Percentiles rank a stretch among this genome's conserved stretches.
Evolutionary conservation across 37 sponge, comb jelly and placozoan species (phyloP).

Genomic region (Cladorhizidae sp.): DNA sequence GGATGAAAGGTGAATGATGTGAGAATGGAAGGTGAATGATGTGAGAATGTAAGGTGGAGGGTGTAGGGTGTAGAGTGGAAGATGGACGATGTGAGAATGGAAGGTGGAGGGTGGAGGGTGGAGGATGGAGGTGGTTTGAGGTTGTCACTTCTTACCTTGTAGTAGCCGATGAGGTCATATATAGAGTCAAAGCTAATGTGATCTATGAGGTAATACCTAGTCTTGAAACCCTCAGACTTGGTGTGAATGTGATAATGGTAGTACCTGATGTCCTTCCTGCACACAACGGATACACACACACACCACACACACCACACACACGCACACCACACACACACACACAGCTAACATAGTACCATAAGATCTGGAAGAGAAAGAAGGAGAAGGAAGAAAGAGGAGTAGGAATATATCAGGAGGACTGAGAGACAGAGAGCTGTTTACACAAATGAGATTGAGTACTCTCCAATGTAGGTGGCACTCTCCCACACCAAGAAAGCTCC

Average conservation of each 20-base stretch:
- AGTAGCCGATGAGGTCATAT: conserved; percentile 84
- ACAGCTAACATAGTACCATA: too few species aligned
- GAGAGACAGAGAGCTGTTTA: conserved; percentile 19
- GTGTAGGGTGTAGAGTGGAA: too few species aligned
- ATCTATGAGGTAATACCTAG: conserved; percentile 84
- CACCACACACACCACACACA: too few species aligned
- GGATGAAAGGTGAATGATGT: too few species aligned
- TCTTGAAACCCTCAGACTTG: conserved; percentile 66
- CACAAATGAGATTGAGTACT: conserved; percentile 89
- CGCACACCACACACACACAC: too few species aligned
- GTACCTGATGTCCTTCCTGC: conserved; percentile 59
- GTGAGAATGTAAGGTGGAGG: too few species aligned
- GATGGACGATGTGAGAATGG: too few species aligned
- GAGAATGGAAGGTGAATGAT: too few species aligned
- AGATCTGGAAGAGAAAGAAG: too few species aligned
- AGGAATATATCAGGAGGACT: too few species aligned
- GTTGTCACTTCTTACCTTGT: conserved; percentile 40
- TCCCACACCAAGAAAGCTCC: conserved; percentile 92
- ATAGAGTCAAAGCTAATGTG: conserved; percentile 85
- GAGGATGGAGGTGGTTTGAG: too few species aligned
- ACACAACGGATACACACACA: not conserved
- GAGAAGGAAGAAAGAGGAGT: not conserved
- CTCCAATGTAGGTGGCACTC: conserved; percentile 90
- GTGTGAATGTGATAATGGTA: conserved; percentile 83
- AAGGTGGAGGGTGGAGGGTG: too few species aligned